A percentile compares a stretch with the other conserved stretches of the same genome.
These are phyloP conservation scores for Gnathonemus longibarbis DNA, from an alignment of 2,113 vertebrate genomes.

Conservation along the genomic window DNA sequence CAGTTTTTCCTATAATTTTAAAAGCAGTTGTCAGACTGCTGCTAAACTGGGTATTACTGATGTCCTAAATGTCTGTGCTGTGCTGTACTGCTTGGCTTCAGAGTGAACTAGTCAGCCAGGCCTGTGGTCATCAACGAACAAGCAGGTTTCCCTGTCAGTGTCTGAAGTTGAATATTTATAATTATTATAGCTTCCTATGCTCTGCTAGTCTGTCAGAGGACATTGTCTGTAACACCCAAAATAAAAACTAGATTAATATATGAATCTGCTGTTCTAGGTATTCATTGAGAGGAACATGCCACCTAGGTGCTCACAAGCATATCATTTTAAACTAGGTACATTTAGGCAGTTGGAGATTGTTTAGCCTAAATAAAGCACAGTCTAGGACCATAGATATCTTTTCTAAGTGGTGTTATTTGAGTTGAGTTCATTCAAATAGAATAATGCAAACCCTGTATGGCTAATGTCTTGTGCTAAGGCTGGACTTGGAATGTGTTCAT, in stretches of 20 bases:
- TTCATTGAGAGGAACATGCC: constrained; percentile 16
- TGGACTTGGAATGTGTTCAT: constrained; percentile 28
- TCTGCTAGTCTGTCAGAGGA: constrained; percentile 15
- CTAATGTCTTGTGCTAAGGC: constrained; percentile 41
- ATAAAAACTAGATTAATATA: constrained; percentile 18
- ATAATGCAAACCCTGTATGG: constrained; percentile 42
- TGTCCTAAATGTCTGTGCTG: constrained; percentile 15
- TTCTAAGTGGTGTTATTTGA: constrained; percentile 11
- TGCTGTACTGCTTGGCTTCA: constrained; percentile 39
- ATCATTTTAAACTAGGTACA: constrained; percentile 28
- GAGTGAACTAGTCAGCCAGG: constrained; percentile 28
- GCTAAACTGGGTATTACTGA: constrained; percentile 29
- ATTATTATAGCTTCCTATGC: constrained; percentile 19
- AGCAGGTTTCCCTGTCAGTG: constrained; percentile 24
- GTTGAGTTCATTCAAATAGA: constrained; percentile 23
- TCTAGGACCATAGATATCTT: constrained; percentile 15
- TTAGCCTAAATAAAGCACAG: constrained; percentile 38
- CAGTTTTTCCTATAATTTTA: not conserved
- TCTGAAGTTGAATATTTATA: constrained; percentile 25
- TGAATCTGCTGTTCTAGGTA: constrained; percentile 28
- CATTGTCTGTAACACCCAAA: constrained; percentile 23
- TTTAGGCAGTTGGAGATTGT: constrained; percentile 32
- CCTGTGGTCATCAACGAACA: constrained; percentile 26
- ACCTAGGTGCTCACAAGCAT: constrained; percentile 34
- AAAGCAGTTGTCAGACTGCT: constrained; percentile 20